A percentile compares a stretch with the other conserved stretches of the same genome.
Evolutionary conservation across 2,888 invertebrate genomes (phyloP).

Genomic region (Embidobia sp.): DNA sequence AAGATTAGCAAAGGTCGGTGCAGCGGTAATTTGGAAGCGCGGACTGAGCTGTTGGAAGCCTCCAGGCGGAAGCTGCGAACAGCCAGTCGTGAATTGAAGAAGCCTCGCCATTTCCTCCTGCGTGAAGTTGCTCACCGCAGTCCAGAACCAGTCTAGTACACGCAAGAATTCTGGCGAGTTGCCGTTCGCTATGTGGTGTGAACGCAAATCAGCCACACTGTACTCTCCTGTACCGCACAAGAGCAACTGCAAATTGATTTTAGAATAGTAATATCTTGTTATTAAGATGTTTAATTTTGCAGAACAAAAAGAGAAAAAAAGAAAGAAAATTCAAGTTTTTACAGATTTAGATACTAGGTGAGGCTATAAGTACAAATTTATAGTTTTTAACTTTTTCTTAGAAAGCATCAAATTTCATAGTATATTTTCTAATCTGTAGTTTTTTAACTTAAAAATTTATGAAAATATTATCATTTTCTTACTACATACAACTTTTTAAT

Average conservation of each 20-base stretch:
- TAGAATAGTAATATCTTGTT: no score
- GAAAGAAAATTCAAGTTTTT: background rate
- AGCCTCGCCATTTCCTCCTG: conserved; percentile 96
- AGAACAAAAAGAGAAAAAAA: background rate
- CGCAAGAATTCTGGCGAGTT: conserved; percentile 91
- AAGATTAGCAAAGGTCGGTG: conserved; percentile 93
- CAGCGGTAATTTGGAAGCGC: conserved; percentile 94
- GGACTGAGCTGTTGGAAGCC: conserved; percentile 95
- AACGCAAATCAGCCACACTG: conserved; percentile 93
- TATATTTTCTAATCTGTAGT: no score
- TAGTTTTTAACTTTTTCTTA: no score
- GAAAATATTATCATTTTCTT: no score
- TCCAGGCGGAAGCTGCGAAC: conserved; percentile 94
- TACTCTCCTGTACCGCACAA: conserved; percentile 97
- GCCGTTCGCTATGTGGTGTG: conserved; percentile 93
- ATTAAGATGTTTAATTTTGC: no score
- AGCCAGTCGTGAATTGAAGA: conserved; percentile 96
- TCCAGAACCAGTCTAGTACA: conserved; percentile 95
- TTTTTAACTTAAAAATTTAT: no score
- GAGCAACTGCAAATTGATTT: conserved; percentile 86
- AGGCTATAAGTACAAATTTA: no score
- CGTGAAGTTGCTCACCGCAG: conserved; percentile 93
- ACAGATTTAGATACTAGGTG: no score
- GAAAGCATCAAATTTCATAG: no score
- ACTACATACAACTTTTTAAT: no score